Base-by-base conservation (phyloP, 2,113 vertebrate genomes). In the Proterorhinus semilunaris region DNA sequence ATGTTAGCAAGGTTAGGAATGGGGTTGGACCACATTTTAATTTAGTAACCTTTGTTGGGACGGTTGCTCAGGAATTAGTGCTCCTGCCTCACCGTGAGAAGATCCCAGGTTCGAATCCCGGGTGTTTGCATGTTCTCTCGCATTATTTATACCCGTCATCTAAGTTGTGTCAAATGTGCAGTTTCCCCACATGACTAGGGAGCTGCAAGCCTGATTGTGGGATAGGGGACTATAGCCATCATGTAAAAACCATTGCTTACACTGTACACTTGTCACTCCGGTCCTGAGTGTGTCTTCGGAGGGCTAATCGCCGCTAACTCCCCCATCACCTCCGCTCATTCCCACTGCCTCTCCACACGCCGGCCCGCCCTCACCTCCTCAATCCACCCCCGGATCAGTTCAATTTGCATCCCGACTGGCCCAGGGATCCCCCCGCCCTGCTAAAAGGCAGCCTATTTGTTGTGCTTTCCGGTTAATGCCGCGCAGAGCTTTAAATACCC, bases 401-500 rank as follows among this genome's bases (percentile, higher is more conserved):
- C 92, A 90, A 92, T 93, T 93, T 93, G 92, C 92, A 92, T 93
- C 89, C 79, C 81, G 69, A 87, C 89, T 83, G 90, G 90, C 90
- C 89, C 81, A 71, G 82, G 90, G 83, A 87, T 91, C 88, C 88
- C 86, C 83, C 75, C 80, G 89, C 88, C 88, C 90, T 86, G 91
- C 91, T 93, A 92, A 92, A 92, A 91, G 90, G 85, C 86, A 86
- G 90, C 88, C 88, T 93, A 92, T 93, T 93, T 93, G 93, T 93
- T 93, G 92, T 93, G 93, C 90, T 92, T 88, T 57, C 86, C 85
- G 89, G 93, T 91, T 93, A 93, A 93, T 93, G 90, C 92, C 83
- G 76, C 68, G 11, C 91, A 93, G 93, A 93, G 93, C 93, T 93
- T 93, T 93, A 93, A 93, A 93, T 93, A 93, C 93, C 93, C 91